Conservation (phyloP, 2,888 invertebrate genomes). For the Synanthedon tipuliformis region DNA sequence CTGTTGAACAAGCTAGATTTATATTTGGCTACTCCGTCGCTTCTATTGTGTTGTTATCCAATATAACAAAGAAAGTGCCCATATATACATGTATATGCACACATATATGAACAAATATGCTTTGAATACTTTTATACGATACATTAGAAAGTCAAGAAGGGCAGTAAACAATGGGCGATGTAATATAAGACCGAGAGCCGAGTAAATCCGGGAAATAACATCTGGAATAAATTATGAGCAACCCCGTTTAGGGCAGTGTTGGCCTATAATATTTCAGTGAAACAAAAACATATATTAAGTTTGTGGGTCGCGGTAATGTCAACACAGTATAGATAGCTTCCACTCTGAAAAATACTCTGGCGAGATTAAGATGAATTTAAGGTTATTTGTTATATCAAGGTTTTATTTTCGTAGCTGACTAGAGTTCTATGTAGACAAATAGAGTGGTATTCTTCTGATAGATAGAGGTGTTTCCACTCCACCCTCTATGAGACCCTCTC, state of each 20-base stretch:
- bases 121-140: background rate
- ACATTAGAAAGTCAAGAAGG: background rate
- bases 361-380: too few relatives aligned
- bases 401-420: too few relatives aligned
- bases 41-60: background rate
- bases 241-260: conserved; percentile 1
- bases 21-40: conserved; percentile 1
- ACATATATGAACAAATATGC: background rate
- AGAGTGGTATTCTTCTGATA: too few relatives aligned
- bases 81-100: background rate
- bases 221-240: conserved; percentile 23
- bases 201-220: conserved; percentile 21
- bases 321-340: too few relatives aligned
- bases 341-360: too few relatives aligned
- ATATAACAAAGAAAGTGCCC: background rate
- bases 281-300: too few relatives aligned
- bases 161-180: conserved; percentile 2
- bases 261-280: background rate
- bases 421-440: too few relatives aligned
- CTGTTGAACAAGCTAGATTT: conserved; percentile 1
- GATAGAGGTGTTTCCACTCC: too few relatives aligned
- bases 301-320: too few relatives aligned
- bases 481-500: too few relatives aligned
- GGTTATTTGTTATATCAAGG: too few relatives aligned
- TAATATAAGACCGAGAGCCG: conserved; percentile 8